Base-by-base conservation (phyloP, 2,113 vertebrate genomes). In the Taurulus bubalis region DNA sequence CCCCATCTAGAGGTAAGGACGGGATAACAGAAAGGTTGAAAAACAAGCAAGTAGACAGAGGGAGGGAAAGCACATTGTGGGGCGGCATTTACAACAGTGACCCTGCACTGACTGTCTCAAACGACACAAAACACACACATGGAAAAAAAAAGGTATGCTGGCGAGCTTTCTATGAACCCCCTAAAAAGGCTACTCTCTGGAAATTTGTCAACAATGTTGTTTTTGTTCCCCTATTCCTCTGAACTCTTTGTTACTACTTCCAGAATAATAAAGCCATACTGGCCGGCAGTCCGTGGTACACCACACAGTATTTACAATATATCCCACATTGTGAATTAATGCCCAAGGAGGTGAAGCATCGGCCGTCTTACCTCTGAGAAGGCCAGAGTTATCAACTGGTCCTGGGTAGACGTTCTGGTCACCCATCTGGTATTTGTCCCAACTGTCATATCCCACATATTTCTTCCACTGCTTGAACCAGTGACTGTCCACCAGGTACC, bases 391-490 rank as follows among this genome's bases (percentile, higher is more conserved):
- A 93, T 99, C 98, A 91, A 99, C 97, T 10, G 97, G 96, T 89
- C 98, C 98, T 68, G 98, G 98, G 91, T 99, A 99, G 82, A 98
- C 98, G 93, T 97, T 97, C 91, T 99, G 98, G 93, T 98, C 98
- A 79, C 97, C 98, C 97, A 98, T 98, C 93, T 99, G 98, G 87
- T 99, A 98, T 92, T 98, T 99, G 94, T 99, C 98, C 98, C 98
- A 99, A 86, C 97, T 99, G 94, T 99, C 98, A 96, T 96, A 99
- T 63, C 98, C 98, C 95, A 99, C 98, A 96, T 99, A 99, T 94
- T 99, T 99, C 91, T 99, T 99, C 98, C 98, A 99, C 94, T 99
- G 98, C 95, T 99, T 99, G 94, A 99, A 99, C 98, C 98, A 99
- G 89, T 95, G 97, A 94, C 98, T 99, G 95, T 99, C 98, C 76